These are phyloP conservation scores for Tenodera sinensis DNA, from an alignment of 2,888 invertebrate species.

Conservation along the genomic window DNA sequence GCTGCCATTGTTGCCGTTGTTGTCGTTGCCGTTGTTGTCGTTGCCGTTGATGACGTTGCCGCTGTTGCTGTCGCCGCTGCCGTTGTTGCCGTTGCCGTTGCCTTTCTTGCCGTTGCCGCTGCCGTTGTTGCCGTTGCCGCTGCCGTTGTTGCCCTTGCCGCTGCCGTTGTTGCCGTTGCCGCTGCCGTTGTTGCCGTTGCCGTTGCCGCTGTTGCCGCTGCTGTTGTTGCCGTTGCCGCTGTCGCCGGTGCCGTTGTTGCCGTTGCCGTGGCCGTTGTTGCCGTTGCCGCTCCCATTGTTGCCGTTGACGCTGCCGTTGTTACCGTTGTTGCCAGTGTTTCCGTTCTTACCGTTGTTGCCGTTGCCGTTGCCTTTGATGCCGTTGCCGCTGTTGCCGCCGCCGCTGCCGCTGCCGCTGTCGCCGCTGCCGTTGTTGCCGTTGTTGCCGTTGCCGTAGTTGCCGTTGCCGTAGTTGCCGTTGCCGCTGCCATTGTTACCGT, in stretches of 20 bases:
- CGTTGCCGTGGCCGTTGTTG: no score
- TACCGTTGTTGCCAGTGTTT: no score
- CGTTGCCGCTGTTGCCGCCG: background rate
- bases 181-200: background rate
- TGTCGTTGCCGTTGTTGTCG: background rate
- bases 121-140: background rate
- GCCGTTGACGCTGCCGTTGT: background rate
- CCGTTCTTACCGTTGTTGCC: no score
- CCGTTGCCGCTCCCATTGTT: no score
- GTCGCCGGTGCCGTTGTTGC: no score
- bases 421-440: background rate
- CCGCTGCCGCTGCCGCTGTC: background rate
- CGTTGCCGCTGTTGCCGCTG: background rate
- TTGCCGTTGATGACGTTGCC: background rate
- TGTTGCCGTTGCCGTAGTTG: background rate
- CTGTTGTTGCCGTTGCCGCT: background rate
- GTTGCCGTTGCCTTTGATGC: background rate
- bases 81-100: background rate
- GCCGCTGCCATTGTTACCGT: background rate
- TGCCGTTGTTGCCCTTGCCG: background rate
- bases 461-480: background rate
- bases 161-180: background rate
- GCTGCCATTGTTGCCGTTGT: background rate
- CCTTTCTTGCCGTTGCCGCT: no score
- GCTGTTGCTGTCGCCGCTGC: background rate